Base-by-base conservation (phyloP, 2,888 invertebrate genomes). In the Zele albiditarsus region DNA sequence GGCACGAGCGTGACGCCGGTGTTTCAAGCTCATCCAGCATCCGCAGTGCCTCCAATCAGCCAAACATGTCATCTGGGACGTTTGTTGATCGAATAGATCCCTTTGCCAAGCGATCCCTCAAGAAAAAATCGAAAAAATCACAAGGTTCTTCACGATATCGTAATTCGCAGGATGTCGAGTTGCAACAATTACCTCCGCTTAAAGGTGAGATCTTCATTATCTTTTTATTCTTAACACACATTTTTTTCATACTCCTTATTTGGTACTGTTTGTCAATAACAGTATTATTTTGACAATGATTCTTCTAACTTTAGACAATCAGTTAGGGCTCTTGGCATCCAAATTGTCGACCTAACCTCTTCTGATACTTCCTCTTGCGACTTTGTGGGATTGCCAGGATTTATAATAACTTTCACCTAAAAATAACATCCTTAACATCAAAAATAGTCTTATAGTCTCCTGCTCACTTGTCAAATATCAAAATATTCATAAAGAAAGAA, bases 1-100 rank as follows among this genome's bases (percentile, higher is more conserved):
- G 70, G 74, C 72, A 73, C 74, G 77, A 79, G 79, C 76, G 78
- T 76, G 79, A 81, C 80, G 80, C 77, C 77, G 78, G 75, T 71
- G 71, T 65, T 73, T 69, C 71, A 67, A 77, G 74, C 63, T 28
- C 68, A 76, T 76, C 76, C 76, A 79, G 75, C 70, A 78, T 78
- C 78, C 78, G 78, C 73, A 74, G 77, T 77, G 74, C 71, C 79
- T 77, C 76, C 71, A 82, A 76, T 79, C 78, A 80, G 49, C 75
- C 79, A 85, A 88, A 84, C 87, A 90, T 90, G 90, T 89, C 90
- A 87, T 94, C 95, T 92, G 94, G 94, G 92, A 94, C 96, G 90
- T 97, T 98, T 93, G 98, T 98, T 92, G 98, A 99, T 93, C 96
- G 98, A 91, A 98, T 99, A 92, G 99, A 99, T 93, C 99, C 99